phyloP scores from a whole-genome alignment of 2,113 vertebrate species.

The Gavia stellata region DNA sequence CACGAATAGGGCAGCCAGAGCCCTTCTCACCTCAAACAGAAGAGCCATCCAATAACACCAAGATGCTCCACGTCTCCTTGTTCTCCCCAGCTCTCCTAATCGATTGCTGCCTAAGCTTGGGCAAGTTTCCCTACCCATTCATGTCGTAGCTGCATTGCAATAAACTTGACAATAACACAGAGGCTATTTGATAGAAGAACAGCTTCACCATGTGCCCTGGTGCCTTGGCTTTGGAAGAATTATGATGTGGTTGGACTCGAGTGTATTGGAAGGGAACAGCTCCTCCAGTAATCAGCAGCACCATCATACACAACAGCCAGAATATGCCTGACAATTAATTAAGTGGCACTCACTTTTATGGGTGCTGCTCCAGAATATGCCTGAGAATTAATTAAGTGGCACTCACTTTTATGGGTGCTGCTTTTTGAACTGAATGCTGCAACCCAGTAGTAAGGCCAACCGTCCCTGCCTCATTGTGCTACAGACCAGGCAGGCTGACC shows the following conservation, averaged over 20 bases:
- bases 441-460: not conserved
- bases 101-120: not conserved
- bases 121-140: not conserved
- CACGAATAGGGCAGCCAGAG: not conserved
- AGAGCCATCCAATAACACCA: not conserved
- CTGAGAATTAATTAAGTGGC: not conserved
- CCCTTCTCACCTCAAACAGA: not conserved
- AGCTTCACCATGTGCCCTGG: not conserved
- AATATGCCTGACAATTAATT: not conserved
- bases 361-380: not conserved
- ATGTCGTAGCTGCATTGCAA: not conserved
- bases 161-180: not conserved
- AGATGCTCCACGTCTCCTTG: not conserved
- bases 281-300: not conserved
- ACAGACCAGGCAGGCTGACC: not conserved
- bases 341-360: not conserved
- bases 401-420: not conserved
- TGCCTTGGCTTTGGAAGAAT: not conserved
- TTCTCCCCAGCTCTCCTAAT: not conserved
- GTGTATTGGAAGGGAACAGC: not conserved
- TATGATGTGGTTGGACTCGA: fast-evolving
- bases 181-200: not conserved
- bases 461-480: not conserved
- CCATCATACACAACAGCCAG: not conserved
- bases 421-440: not conserved